These are phyloP conservation scores for Villa cingulata DNA, from an alignment of 2,888 invertebrate genomes.

Conservation along the genomic window DNA sequence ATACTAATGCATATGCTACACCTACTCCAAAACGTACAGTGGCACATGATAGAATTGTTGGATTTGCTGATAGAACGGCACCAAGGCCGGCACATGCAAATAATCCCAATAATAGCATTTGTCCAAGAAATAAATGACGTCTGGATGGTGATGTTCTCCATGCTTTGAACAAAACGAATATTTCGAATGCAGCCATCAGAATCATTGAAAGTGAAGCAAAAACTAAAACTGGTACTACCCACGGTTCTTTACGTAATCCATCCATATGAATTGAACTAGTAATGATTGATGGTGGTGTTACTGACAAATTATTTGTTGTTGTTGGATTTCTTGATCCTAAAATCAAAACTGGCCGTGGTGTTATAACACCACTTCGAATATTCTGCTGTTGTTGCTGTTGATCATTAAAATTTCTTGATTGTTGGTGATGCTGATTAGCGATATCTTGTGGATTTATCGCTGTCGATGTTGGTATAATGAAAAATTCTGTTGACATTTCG, in stretches of 20 bases:
- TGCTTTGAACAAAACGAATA: constrained; percentile 75
- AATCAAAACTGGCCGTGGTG: constrained; percentile 24
- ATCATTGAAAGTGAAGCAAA: constrained; percentile 73
- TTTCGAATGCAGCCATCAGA: constrained; percentile 74
- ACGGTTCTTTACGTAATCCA: constrained; percentile 58
- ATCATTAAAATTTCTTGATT: constrained; percentile 13
- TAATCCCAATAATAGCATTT: constrained; percentile 70
- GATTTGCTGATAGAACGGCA: constrained; percentile 62
- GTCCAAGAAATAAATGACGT: constrained; percentile 74
- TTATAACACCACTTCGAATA: constrained; percentile 23
- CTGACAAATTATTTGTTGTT: constrained; percentile 14
- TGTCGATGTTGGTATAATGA: constrained; percentile 51
- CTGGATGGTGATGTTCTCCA: constrained; percentile 71
- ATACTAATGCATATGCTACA: constrained; percentile 70
- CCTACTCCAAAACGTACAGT: constrained; percentile 71
- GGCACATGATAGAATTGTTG: constrained; percentile 67
- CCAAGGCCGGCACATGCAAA: constrained; percentile 70
- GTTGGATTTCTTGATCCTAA: constrained; percentile 19
- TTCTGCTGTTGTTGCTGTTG: constrained; percentile 10
- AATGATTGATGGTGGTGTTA: constrained; percentile 26
- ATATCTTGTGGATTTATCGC: constrained; percentile 19
- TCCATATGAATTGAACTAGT: constrained; percentile 26
- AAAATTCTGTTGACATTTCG: constrained; percentile 76
- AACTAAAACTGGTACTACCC: constrained; percentile 82
- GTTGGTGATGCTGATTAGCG: constrained; percentile 34